Conservation (phyloP, 2,888 invertebrate genomes). For the Oligia fasciuncula region DNA sequence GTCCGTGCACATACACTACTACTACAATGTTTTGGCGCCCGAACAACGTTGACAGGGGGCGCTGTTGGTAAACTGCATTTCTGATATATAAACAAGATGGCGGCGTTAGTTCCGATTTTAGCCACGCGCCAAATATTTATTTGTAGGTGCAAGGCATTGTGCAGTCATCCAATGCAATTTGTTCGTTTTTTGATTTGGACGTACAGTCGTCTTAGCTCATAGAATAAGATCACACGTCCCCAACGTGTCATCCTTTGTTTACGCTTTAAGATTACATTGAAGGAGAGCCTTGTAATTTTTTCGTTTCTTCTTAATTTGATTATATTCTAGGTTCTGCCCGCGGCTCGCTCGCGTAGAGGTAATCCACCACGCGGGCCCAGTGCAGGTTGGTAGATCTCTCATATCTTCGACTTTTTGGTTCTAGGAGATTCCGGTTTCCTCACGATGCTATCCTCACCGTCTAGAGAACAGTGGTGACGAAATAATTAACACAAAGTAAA, state of each 20-base stretch:
- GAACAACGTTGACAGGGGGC: not conserved
- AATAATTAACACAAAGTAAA: no score
- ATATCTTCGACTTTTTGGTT: no score
- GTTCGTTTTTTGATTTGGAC: not conserved
- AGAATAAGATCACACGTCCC: not conserved
- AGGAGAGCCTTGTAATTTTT: not conserved
- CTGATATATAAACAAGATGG: not conserved
- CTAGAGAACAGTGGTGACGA: no score
- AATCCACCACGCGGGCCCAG: no score
- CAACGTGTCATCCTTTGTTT: not conserved
- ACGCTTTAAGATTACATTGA: not conserved
- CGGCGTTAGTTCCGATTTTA: not conserved
- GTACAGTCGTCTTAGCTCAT: not conserved
- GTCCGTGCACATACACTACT: not conserved
- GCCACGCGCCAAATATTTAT: not conserved
- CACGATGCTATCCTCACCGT: no score
- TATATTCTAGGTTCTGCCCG: no score
- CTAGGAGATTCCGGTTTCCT: no score
- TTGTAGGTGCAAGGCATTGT: not conserved
- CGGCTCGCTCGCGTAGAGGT: no score
- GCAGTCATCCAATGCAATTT: slow-evolving; percentile 3
- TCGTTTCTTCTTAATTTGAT: no score
- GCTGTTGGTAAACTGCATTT: not conserved
- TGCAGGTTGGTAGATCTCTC: no score
- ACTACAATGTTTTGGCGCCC: not conserved